Conservation (phyloP, 2,888 invertebrate genomes). For the Andricus quercusramuli region DNA sequence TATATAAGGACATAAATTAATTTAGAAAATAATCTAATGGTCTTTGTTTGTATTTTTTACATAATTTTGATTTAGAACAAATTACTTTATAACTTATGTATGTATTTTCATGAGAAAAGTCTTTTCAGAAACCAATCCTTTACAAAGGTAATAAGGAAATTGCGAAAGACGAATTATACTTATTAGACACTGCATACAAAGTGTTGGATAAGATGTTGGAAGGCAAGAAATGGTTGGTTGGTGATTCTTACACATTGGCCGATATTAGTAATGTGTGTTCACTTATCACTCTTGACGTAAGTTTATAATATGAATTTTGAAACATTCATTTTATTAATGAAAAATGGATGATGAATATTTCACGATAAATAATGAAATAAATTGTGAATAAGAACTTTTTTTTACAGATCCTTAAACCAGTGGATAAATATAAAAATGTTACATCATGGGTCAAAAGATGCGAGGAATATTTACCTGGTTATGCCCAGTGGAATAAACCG, state of each 20-base stretch:
- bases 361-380: too few relatives aligned
- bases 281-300: conserved; percentile 54
- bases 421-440: conserved; percentile 80
- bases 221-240: conserved; percentile 64
- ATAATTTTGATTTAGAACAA: background rate
- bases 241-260: conserved; percentile 65
- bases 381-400: background rate
- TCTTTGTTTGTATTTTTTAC: too few relatives aligned
- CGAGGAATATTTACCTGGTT: conserved; percentile 80
- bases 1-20: too few relatives aligned
- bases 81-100: background rate
- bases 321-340: background rate
- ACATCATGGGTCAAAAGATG: conserved; percentile 83
- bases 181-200: conserved; percentile 70
- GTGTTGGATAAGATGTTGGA: conserved; percentile 74
- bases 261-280: conserved; percentile 61
- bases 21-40: too few relatives aligned
- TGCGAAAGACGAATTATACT: conserved; percentile 66
- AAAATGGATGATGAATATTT: background rate
- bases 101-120: background rate
- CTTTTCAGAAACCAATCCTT: conserved; percentile 70
- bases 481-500: conserved; percentile 54
- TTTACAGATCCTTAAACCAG: conserved; percentile 51
- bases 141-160: conserved; percentile 68
- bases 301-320: conserved; percentile 11